These are phyloP conservation scores for Halcyon senegalensis DNA, from an alignment of 2,113 vertebrate genomes.

Conservation along the genomic window DNA sequence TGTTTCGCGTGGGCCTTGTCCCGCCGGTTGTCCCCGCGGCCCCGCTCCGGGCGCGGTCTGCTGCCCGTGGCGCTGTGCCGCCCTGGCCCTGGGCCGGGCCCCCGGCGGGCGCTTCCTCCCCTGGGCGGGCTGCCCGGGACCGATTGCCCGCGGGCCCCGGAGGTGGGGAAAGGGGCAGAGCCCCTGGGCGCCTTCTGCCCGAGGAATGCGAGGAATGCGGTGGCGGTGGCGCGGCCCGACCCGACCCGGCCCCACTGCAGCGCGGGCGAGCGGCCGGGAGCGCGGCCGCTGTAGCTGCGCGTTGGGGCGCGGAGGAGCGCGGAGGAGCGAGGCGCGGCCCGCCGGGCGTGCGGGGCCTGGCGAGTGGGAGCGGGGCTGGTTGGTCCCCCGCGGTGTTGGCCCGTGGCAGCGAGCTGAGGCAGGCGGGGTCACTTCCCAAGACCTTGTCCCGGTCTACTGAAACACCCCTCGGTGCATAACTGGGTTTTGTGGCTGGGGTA, in stretches of 20 bases:
- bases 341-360: too few relatives aligned
- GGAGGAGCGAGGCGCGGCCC: not conserved
- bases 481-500: fast-evolving
- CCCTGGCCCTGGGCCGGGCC: not conserved
- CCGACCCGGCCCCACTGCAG: too few relatives aligned
- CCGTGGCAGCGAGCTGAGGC: not conserved
- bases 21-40: not conserved
- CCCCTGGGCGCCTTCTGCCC: not conserved
- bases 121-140: not conserved
- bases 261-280: not conserved
- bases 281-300: not conserved
- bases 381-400: not conserved
- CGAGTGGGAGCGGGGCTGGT: not conserved
- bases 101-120: not conserved
- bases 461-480: fast-evolving
- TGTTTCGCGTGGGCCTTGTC: not conserved
- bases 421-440: not conserved
- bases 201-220: not conserved
- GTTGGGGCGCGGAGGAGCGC: not conserved
- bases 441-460: fast-evolving
- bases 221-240: too few relatives aligned
- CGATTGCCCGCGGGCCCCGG: not conserved
- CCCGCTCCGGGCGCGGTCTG: not conserved
- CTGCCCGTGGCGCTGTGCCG: not conserved
- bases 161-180: not conserved